Evolutionary conservation across 2,113 vertebrate genomes (phyloP).

Genomic region (Sander vitreus): DNA sequence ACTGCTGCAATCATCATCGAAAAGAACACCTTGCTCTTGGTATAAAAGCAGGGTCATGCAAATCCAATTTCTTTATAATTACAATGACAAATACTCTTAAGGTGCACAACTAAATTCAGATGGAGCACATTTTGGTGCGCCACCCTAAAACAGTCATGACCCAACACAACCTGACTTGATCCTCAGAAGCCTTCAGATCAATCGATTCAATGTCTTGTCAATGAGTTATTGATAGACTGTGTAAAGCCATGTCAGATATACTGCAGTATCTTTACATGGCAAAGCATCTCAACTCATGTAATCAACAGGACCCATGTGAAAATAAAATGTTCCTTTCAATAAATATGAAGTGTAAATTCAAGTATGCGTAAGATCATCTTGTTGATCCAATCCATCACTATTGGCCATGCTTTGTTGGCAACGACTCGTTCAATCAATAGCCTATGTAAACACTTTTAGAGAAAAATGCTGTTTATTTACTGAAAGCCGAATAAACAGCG

Average conservation of each 20-base stretch:
- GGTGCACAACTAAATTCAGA: not conserved
- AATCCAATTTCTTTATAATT: not conserved
- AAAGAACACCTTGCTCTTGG: not conserved
- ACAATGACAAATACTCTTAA: not conserved
- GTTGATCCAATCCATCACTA: not conserved
- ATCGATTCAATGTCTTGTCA: too few species aligned
- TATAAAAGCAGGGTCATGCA: not conserved
- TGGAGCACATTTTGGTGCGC: not conserved
- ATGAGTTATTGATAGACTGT: constrained; percentile 12
- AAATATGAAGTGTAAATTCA: too few species aligned
- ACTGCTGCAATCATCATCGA: not conserved
- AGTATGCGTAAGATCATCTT: not conserved
- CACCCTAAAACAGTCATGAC: not conserved
- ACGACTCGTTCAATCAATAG: not conserved
- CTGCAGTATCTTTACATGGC: not conserved
- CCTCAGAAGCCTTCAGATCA: too few species aligned
- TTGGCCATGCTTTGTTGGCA: not conserved
- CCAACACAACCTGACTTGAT: too few species aligned
- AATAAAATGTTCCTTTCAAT: too few species aligned
- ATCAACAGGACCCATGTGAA: too few species aligned
- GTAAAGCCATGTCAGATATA: not conserved
- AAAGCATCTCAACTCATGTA: not conserved
- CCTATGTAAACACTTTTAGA: not conserved
- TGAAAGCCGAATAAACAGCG: not conserved
- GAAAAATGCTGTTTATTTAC: constrained; percentile 8